Conservation (phyloP, 2,888 invertebrate genomes). For the Isoperla grammatica region DNA sequence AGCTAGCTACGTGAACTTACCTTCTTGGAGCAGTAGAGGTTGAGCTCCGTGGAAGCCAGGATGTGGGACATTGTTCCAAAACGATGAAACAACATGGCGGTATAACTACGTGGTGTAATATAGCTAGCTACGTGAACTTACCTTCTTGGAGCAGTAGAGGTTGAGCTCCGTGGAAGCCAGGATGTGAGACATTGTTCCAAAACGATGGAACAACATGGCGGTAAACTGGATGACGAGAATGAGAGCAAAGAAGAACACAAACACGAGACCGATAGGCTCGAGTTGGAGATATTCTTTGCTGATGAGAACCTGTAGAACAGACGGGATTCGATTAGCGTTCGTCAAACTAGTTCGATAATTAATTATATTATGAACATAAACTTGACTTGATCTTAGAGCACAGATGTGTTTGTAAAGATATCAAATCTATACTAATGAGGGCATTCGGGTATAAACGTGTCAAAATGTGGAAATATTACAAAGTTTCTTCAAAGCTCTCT, state of each 20-base stretch:
- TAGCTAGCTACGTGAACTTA: no score
- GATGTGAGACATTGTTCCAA: conserved; percentile 68
- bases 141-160: conserved; percentile 42
- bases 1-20: no score
- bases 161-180: conserved; percentile 60
- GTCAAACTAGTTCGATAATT: no score
- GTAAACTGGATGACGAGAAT: conserved; percentile 65
- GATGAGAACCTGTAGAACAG: conserved; percentile 45
- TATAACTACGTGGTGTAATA: no score
- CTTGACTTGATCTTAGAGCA: no score
- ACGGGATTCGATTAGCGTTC: no score
- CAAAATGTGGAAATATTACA: no score
- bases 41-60: conserved; percentile 59
- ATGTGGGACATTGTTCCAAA: conserved; percentile 70
- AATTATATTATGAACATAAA: no score
- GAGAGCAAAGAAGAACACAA: conserved; percentile 63
- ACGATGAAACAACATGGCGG: conserved; percentile 70
- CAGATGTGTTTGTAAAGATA: no score
- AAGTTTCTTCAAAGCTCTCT: no score
- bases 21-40: conserved; percentile 42
- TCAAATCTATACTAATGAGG: no score
- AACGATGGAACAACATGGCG: conserved; percentile 70
- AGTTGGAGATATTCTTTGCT: conserved; percentile 56
- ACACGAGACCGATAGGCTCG: conserved; percentile 69
- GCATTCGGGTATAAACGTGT: no score